Conservation (phyloP, 2,888 invertebrate species). For the Resseliella maxima region DNA sequence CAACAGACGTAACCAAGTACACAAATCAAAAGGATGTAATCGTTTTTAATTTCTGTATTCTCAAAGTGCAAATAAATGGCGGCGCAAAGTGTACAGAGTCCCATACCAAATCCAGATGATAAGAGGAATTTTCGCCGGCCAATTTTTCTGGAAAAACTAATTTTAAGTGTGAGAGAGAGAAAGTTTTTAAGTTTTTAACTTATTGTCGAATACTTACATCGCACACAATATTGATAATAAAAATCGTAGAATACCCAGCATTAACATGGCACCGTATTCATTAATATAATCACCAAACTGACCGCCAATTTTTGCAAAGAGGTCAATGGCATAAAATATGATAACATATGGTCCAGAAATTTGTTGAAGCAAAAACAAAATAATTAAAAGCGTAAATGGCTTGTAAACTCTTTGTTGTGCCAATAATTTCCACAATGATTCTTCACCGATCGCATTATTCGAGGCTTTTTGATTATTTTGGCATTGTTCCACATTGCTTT, state of each 20-base stretch:
- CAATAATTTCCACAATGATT: slow-evolving; percentile 57
- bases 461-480: not conserved
- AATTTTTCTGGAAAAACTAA: slow-evolving; percentile 66
- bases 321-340: slow-evolving; percentile 68
- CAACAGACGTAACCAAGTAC: slow-evolving; percentile 70
- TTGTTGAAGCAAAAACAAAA: slow-evolving; percentile 71
- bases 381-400: slow-evolving; percentile 68
- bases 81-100: slow-evolving; percentile 63
- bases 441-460: not conserved
- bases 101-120: slow-evolving; percentile 70
- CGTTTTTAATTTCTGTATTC: slow-evolving; percentile 55
- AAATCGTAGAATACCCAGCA: slow-evolving; percentile 65
- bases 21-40: slow-evolving; percentile 68
- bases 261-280: slow-evolving; percentile 60
- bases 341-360: slow-evolving; percentile 71
- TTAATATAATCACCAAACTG: slow-evolving; percentile 60
- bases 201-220: slow-evolving; percentile 62
- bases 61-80: slow-evolving; percentile 59
- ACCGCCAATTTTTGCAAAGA: slow-evolving; percentile 60
- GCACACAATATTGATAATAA: slow-evolving; percentile 69
- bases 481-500: not conserved
- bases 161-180: too few species aligned
- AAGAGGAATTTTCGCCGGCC: slow-evolving; percentile 70
- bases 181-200: too few species aligned
- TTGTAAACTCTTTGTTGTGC: slow-evolving; percentile 67